Evolutionary conservation across 2,113 vertebrate species (phyloP).

Genomic region (Ceyx margarethae): DNA sequence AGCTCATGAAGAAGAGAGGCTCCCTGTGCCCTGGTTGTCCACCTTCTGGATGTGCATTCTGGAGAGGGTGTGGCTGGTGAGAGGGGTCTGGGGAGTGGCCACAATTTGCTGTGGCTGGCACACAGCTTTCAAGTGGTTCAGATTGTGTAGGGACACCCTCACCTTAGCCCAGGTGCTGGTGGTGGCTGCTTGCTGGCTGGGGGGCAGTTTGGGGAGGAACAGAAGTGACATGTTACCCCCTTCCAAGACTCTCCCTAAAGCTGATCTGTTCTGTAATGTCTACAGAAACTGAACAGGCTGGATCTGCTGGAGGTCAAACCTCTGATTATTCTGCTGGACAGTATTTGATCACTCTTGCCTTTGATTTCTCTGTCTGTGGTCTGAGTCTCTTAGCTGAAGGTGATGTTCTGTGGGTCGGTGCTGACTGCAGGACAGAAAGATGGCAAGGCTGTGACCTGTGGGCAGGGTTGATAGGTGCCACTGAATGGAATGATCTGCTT

Average conservation of each 20-base stretch:
- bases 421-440: background rate
- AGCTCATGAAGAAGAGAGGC: rapidly evolving
- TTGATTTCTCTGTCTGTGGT: background rate
- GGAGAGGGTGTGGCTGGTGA: background rate
- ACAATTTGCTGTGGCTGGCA: rapidly evolving
- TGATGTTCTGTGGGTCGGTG: background rate
- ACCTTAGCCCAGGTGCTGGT: rapidly evolving
- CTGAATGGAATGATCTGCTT: background rate
- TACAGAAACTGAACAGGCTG: background rate
- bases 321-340: background rate
- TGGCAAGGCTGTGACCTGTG: background rate
- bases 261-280: background rate
- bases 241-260: background rate
- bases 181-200: background rate
- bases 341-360: background rate
- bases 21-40: rapidly evolving
- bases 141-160: background rate
- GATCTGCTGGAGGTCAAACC: background rate
- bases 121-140: background rate
- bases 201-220: background rate
- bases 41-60: rapidly evolving
- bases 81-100: background rate
- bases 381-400: background rate
- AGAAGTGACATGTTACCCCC: rapidly evolving
- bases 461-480: background rate